Conservation (phyloP, 2,797 vertebrate genomes). For the Knipowitschia caucasica region DNA sequence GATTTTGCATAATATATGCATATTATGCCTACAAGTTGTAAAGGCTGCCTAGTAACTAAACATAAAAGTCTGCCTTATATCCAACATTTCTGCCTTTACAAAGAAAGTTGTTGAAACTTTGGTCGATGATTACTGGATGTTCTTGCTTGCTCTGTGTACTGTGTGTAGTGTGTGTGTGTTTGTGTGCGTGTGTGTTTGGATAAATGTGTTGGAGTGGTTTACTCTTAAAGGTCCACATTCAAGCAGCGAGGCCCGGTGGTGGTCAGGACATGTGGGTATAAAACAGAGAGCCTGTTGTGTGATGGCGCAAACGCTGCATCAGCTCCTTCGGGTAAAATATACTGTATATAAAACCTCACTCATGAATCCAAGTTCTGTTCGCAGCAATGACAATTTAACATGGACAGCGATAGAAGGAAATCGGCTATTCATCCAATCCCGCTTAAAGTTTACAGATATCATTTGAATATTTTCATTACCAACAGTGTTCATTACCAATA, state of each 20-base stretch:
- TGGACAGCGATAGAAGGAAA: conserved; percentile 26
- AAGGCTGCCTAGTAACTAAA: conserved; percentile 57
- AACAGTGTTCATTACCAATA: too few relatives aligned
- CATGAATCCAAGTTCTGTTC: conserved; percentile 52
- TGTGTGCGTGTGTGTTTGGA: conserved; percentile 12
- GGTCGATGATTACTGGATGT: conserved; percentile 19
- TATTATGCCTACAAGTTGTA: too few relatives aligned
- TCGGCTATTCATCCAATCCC: too few relatives aligned
- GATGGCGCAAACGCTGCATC: conserved; percentile 58
- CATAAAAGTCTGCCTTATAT: conserved; percentile 41
- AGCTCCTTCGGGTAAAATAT: conserved; percentile 58
- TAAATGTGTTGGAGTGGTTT: conserved; percentile 31
- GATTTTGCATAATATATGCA: too few relatives aligned
- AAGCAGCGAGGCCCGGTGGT: conserved; percentile 65
- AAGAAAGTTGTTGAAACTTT: conserved; percentile 44
- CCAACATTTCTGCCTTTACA: conserved; percentile 66
- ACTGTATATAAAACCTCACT: conserved; percentile 26
- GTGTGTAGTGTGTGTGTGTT: too few relatives aligned
- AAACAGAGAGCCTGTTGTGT: conserved; percentile 75
- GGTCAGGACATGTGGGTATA: conserved; percentile 49
- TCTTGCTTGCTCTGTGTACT: conserved; percentile 15
- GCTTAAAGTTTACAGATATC: too few relatives aligned
- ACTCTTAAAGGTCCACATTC: conserved; percentile 75
- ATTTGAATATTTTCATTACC: too few relatives aligned
- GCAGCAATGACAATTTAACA: conserved; percentile 35